phyloP scores from a whole-genome alignment of 1,140 invertebrate species.

The Drosophila trapezifrons region DNA sequence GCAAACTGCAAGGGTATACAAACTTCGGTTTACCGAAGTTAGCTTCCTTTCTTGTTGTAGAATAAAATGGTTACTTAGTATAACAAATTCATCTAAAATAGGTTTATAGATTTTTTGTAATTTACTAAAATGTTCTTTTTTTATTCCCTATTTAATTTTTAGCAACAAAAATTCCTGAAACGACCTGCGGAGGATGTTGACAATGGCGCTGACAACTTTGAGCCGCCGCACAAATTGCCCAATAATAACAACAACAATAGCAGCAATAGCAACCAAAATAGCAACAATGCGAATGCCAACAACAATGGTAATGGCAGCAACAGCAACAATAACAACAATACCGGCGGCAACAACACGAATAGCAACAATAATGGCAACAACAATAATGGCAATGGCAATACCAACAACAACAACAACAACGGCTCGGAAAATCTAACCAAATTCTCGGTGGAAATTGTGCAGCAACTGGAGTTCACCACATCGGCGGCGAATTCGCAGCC shows the following conservation, averaged over 20 bases:
- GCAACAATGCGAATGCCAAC: constrained; percentile 84
- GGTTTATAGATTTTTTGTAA: no score
- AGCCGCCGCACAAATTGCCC: constrained; percentile 91
- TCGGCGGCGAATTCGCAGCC: constrained; percentile 92
- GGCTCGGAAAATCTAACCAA: constrained; percentile 88
- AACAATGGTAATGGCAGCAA: constrained; percentile 86
- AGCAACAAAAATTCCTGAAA: constrained; percentile 93
- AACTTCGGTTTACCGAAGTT: no score
- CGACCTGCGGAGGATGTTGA: constrained; percentile 90
- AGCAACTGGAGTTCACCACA: constrained; percentile 94
- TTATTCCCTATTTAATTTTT: constrained; percentile 81
- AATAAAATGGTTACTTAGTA: no score
- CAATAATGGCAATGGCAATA: constrained; percentile 84
- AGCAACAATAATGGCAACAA: constrained; percentile 54
- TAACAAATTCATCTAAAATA: no score
- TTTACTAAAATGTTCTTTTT: not conserved
- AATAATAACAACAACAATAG: constrained; percentile 87
- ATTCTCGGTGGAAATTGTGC: constrained; percentile 95
- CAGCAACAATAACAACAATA: constrained; percentile 63
- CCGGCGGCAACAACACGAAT: constrained; percentile 47
- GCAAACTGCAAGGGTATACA: no score
- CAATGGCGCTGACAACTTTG: constrained; percentile 86
- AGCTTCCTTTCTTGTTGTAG: no score
- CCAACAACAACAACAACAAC: constrained; percentile 69
- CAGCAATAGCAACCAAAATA: constrained; percentile 82